Percentiles rank a stretch among this genome's conserved stretches.
phyloP scores from a whole-genome alignment of 92 coral and sea anemone genomes.

The Nematostella vectensis region DNA sequence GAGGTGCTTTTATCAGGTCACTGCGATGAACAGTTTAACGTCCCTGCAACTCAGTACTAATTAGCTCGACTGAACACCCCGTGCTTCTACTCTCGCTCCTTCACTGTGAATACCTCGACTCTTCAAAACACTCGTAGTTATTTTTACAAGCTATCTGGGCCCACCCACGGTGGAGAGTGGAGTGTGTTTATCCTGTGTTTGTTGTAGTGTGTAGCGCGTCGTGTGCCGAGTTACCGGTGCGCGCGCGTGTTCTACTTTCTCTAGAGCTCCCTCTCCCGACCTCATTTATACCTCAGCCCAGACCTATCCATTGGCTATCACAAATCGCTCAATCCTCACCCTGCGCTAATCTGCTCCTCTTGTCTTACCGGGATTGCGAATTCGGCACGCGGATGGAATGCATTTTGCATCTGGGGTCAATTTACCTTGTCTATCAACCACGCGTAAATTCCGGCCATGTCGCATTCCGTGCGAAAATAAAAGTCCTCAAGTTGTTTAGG shows the following conservation, averaged over 20 bases:
- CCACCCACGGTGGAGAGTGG: constrained; percentile 56
- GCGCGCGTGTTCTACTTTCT: constrained; percentile 5
- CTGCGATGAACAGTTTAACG: constrained; percentile 1
- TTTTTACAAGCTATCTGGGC: constrained; percentile 12
- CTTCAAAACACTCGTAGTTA: constrained; percentile 15
- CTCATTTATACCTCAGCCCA: constrained; percentile 16
- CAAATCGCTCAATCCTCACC: neutral
- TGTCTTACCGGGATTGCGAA: constrained; percentile 43
- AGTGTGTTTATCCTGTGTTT: too few relatives aligned
- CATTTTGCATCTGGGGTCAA: constrained; percentile 68
- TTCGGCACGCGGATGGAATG: constrained; percentile 57
- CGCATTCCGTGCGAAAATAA: constrained; percentile 88
- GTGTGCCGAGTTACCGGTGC: constrained; percentile 21
- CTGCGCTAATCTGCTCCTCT: constrained; percentile 32
- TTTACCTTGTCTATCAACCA: constrained; percentile 68
- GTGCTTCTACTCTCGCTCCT: neutral
- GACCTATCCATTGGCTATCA: constrained; percentile 7
- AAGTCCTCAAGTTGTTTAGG: constrained; percentile 86
- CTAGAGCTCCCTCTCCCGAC: neutral
- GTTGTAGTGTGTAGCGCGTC: too few relatives aligned
- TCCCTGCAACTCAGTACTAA: too few relatives aligned
- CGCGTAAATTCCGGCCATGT: constrained; percentile 57
- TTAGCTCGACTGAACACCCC: neutral
- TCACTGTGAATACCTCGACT: neutral
- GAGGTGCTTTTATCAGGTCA: neutral